Percentiles rank a stretch among this genome's conserved stretches.
phyloP scores from a whole-genome alignment of 2,888 invertebrate species.

The Leptinotarsa tumamoca region DNA sequence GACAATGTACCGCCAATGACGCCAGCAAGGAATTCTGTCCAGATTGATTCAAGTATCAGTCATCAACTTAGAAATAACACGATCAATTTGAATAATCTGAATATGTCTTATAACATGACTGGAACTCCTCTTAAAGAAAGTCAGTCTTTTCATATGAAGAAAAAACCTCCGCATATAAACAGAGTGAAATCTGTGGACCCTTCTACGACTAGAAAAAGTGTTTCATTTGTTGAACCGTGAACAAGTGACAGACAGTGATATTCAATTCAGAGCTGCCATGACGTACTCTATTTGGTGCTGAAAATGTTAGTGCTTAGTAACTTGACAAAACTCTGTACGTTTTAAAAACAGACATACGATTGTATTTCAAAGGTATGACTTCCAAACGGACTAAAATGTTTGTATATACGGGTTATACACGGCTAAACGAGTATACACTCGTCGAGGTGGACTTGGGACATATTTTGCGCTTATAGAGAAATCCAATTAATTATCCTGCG shows the following conservation, averaged over 20 bases:
- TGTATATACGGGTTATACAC: too few relatives aligned
- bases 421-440: too few relatives aligned
- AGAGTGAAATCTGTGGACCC: constrained; percentile 26
- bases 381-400: too few relatives aligned
- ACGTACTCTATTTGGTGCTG: too few relatives aligned
- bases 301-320: too few relatives aligned
- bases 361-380: too few relatives aligned
- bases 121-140: constrained; percentile 2
- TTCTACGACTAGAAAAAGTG: constrained; percentile 40
- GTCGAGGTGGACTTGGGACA: too few relatives aligned
- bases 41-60: constrained; percentile 41
- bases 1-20: constrained; percentile 44
- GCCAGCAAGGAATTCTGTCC: constrained; percentile 47
- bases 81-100: constrained; percentile 44
- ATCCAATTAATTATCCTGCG: too few relatives aligned
- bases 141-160: constrained; percentile 14
- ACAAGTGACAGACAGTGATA: background rate
- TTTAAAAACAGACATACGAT: too few relatives aligned
- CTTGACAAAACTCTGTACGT: too few relatives aligned
- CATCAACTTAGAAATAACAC: constrained; percentile 45
- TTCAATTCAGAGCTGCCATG: background rate
- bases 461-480: too few relatives aligned
- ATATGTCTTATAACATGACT: constrained; percentile 34
- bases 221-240: constrained; percentile 41
- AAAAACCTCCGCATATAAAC: background rate